phyloP scores from a whole-genome alignment of 64 coral and sea anemone genomes.

The Stylophora pistillata region DNA sequence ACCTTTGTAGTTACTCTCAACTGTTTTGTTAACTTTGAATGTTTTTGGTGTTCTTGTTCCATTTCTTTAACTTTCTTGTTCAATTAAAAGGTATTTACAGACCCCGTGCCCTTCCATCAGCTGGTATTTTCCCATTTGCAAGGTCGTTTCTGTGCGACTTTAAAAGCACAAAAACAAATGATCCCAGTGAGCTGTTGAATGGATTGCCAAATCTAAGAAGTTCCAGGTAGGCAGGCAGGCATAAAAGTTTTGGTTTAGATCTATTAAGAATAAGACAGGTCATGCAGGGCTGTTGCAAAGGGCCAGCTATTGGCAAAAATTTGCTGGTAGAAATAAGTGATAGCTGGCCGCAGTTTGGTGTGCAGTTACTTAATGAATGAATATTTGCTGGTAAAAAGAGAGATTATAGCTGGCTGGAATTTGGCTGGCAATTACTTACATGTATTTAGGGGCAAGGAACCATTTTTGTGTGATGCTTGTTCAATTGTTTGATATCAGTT shows the following conservation, averaged over 20 bases:
- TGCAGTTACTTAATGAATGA: not conserved
- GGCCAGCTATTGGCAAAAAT: too few species aligned
- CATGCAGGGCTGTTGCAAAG: too few species aligned
- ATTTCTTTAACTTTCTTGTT: too few species aligned
- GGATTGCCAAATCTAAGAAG: slow-evolving; percentile 55
- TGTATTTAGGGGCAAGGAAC: too few species aligned
- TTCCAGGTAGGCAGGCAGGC: slow-evolving; percentile 41
- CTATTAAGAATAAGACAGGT: too few species aligned
- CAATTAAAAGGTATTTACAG: slow-evolving; percentile 40
- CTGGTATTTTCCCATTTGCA: slow-evolving; percentile 56
- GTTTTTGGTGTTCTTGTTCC: not conserved
- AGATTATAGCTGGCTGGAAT: too few species aligned
- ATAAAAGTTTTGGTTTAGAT: too few species aligned
- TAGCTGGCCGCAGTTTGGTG: not conserved
- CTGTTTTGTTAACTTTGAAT: not conserved
- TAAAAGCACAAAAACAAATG: slow-evolving; percentile 1
- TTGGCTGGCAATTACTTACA: too few species aligned
- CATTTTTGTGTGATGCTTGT: too few species aligned
- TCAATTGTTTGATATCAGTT: too few species aligned
- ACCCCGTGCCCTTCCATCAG: slow-evolving; percentile 64
- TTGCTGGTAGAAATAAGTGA: too few species aligned
- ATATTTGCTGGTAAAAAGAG: not conserved
- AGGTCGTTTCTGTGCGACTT: slow-evolving; percentile 68
- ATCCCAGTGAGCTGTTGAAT: slow-evolving; percentile 29
- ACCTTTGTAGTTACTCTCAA: too few species aligned